phyloP scores from a whole-genome alignment of 2,113 vertebrate genomes.

The Aegotheles bennettii region DNA sequence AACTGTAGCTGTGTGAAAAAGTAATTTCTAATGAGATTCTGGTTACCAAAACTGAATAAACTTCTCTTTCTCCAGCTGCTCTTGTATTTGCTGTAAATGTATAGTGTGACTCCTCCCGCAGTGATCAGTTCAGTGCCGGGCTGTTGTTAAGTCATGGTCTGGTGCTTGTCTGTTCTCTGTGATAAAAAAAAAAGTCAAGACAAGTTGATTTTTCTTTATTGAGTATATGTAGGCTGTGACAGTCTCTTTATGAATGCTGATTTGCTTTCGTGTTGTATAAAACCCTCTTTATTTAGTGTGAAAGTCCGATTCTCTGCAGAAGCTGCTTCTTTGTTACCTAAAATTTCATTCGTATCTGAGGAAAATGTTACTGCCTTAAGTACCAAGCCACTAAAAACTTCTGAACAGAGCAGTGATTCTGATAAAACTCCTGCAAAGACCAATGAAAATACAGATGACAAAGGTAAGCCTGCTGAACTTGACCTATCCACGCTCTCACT shows the following conservation, averaged over 20 bases:
- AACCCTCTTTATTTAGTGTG: slow-evolving; percentile 57
- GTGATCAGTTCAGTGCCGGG: neutral
- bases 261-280: neutral
- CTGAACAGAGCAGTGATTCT: neutral
- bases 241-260: neutral
- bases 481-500: neutral
- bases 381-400: neutral
- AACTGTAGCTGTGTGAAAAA: neutral
- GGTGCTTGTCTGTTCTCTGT: neutral
- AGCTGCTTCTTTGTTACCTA: slow-evolving; percentile 60
- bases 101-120: neutral
- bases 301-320: slow-evolving; percentile 68
- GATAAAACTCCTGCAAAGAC: neutral
- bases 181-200: neutral
- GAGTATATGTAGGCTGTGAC: neutral
- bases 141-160: neutral
- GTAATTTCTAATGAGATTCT: neutral
- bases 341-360: slow-evolving; percentile 60
- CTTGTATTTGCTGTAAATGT: neutral
- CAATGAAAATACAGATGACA: neutral
- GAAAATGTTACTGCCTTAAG: neutral
- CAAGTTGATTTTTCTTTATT: neutral
- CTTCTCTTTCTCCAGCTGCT: neutral
- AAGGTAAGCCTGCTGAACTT: slow-evolving; percentile 28
- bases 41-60: neutral